These are phyloP conservation scores for Melanotus villosus DNA, from an alignment of 2,888 invertebrate genomes.

Conservation along the genomic window DNA sequence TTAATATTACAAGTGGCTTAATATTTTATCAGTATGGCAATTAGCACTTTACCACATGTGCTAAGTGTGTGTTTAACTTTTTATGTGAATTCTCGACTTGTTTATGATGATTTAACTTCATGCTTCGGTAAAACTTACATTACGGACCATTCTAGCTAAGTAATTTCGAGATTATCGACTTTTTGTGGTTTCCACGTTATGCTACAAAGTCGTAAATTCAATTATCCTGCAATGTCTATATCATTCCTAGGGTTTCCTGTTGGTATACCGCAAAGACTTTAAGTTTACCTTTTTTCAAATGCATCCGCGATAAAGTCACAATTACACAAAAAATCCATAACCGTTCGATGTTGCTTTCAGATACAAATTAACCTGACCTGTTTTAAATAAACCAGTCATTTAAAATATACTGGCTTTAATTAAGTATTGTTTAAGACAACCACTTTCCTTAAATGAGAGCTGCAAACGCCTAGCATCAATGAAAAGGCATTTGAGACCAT, in stretches of 20 bases:
- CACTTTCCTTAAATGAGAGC: too few relatives aligned
- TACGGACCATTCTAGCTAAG: slow-evolving; percentile 35
- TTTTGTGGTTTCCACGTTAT: slow-evolving; percentile 45
- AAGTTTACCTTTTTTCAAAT: too few relatives aligned
- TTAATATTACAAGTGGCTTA: slow-evolving; percentile 45
- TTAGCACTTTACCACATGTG: slow-evolving; percentile 50
- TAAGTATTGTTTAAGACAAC: too few relatives aligned
- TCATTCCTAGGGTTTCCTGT: slow-evolving; percentile 46
- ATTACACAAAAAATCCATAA: too few relatives aligned
- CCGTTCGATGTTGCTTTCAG: too few relatives aligned
- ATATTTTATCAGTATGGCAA: slow-evolving; percentile 50
- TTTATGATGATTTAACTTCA: slow-evolving; percentile 43
- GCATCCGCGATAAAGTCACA: too few relatives aligned
- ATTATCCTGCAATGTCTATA: slow-evolving; percentile 45
- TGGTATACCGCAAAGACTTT: slow-evolving; percentile 41
- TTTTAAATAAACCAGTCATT: too few relatives aligned
- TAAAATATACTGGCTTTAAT: too few relatives aligned
- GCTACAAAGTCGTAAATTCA: slow-evolving; percentile 44
- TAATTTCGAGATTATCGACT: slow-evolving; percentile 45
- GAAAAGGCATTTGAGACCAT: too few relatives aligned
- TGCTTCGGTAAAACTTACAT: slow-evolving; percentile 35
- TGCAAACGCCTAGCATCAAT: too few relatives aligned
- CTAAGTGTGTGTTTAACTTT: slow-evolving; percentile 41
- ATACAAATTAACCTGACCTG: too few relatives aligned
- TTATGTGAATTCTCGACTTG: slow-evolving; percentile 40